A percentile compares a stretch with the other conserved stretches of the same genome.
These are phyloP conservation scores for Ictalurus furcatus DNA, from an alignment of 2,113 vertebrate species.

Conservation along the genomic window DNA sequence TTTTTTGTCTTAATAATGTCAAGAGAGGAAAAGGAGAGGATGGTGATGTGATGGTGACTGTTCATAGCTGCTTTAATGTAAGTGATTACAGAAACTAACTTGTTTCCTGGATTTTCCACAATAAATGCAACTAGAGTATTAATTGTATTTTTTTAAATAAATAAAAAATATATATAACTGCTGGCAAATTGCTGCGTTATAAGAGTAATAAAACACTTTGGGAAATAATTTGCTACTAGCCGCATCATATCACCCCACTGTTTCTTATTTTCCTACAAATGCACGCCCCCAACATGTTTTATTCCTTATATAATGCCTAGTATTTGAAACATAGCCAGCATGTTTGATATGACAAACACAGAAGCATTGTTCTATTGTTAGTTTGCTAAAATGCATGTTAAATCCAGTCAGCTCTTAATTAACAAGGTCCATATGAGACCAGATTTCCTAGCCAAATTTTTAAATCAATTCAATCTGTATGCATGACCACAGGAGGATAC, in stretches of 20 bases:
- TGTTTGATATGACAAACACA: not conserved
- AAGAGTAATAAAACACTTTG: not conserved
- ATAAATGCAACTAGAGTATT: too few species aligned
- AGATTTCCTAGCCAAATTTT: constrained; percentile 27
- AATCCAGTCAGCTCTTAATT: constrained; percentile 33
- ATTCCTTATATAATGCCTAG: not conserved
- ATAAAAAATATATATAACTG: too few species aligned
- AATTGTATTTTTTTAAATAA: too few species aligned
- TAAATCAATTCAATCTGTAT: constrained; percentile 44
- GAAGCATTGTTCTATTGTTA: not conserved
- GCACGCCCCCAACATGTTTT: not conserved
- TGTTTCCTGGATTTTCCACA: not conserved
- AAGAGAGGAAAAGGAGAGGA: not conserved
- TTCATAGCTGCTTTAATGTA: not conserved
- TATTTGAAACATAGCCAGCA: not conserved
- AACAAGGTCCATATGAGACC: constrained; percentile 38
- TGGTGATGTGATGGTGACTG: not conserved
- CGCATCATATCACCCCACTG: too few species aligned
- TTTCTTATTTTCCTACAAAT: not conserved
- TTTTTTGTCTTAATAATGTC: too few species aligned
- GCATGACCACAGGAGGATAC: constrained; percentile 36
- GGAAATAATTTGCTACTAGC: not conserved
- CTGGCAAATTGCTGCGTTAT: not conserved
- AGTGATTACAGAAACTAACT: not conserved
- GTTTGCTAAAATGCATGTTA: constrained; percentile 13